These are phyloP conservation scores for Phataginus tetradactyla DNA, from an alignment of 2,797 vertebrate genomes.

Conservation along the genomic window DNA sequence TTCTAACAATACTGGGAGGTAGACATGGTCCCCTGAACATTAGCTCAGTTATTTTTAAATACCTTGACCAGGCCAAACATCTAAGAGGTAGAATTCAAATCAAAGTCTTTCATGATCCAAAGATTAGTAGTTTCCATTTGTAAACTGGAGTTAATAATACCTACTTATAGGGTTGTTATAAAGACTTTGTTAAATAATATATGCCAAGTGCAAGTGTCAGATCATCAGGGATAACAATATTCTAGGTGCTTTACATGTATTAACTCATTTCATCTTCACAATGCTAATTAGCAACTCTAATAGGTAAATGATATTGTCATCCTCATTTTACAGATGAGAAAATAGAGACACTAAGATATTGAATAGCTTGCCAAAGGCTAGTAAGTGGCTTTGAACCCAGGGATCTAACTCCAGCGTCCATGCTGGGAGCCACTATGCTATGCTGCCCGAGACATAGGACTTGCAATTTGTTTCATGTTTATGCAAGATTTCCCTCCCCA, in stretches of 20 bases:
- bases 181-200: constrained; percentile 16
- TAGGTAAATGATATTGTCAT: neutral
- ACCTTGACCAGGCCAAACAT: neutral
- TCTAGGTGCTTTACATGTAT: neutral
- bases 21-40: neutral
- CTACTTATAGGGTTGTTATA: neutral
- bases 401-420: neutral
- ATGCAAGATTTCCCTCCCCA: neutral
- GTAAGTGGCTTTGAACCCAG: neutral
- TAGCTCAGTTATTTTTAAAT: neutral
- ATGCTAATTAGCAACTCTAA: neutral
- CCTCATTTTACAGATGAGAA: neutral
- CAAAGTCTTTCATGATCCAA: neutral
- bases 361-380: neutral
- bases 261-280: neutral
- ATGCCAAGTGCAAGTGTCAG: neutral
- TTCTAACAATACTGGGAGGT: neutral
- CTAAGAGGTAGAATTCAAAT: neutral
- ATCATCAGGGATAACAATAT: neutral
- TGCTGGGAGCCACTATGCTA: neutral
- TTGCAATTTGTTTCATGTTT: neutral
- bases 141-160: constrained; percentile 1
- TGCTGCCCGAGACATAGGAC: no score
- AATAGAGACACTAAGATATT: neutral
- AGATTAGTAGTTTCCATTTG: neutral